Base-by-base conservation (phyloP, 2,888 invertebrate genomes). In the Oscheius myriophilus region DNA sequence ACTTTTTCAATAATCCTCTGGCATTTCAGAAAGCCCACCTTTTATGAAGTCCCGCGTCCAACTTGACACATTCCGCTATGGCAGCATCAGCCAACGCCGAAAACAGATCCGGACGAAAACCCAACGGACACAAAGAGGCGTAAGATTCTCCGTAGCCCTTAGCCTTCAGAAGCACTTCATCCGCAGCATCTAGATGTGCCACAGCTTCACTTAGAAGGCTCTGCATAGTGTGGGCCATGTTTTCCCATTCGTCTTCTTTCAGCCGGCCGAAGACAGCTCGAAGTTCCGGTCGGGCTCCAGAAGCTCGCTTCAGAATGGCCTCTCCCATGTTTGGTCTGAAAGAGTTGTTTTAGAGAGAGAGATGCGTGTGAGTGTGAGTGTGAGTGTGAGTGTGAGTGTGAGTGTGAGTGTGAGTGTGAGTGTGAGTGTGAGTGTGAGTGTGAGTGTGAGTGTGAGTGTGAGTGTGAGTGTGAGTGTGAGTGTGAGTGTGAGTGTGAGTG, bases 21-120 rank as follows among this genome's bases (percentile, higher is more conserved):
- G 14, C 49, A 49, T 21, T 21, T 49, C 49, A 33, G 33, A 33
- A 54, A 21, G 16, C 52, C 23, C 6, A 73, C 71, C 73, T 58
- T 58, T 80, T 82, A 63, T 85, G 84, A 11, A 83, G 77, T 26
- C 85, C 84, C 11, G 75, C 74, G 55, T 85, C 84, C 33, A 84
- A 67, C 59, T 81, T 76, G 23, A 85, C 84, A 61, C 85, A 85
- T 71, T 85, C 85, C 9, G 85, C 84, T 49, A 85, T 85, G 16
- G 81, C 81, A 1, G 84, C 84, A 68, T 85, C 85, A 16, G 85
- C 85, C 2, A 85, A 70, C 7, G 76, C 73, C 2, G 84, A 78
- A 67, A 85, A 85, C n/a, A 81, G 79, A 58, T 85, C 85, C n/a
- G 85, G 85, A 12, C 85, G 78, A 70, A 85, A 85, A 16, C 85